Evolutionary conservation across 2,113 vertebrate genomes (phyloP).

Genomic region (Callionymus lyra): DNA sequence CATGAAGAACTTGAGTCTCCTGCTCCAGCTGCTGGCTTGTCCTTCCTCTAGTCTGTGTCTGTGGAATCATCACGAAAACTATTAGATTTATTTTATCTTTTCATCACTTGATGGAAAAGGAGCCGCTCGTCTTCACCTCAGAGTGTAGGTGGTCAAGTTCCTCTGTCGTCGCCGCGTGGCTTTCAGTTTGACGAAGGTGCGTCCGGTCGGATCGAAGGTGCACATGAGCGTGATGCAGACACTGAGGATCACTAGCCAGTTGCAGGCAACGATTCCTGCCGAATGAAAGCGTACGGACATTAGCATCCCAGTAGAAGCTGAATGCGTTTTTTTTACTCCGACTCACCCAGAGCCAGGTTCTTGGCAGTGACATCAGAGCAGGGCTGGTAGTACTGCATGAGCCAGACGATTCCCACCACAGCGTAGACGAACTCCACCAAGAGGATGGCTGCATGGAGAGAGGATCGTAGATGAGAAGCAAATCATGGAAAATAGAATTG

Average conservation of each 20-base stretch:
- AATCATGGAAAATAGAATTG: too few relatives aligned
- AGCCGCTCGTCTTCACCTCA: conserved; percentile 64
- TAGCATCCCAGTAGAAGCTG: background rate
- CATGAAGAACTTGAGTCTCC: conserved; percentile 91
- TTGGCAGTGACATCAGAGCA: conserved; percentile 94
- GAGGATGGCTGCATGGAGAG: conserved; percentile 76
- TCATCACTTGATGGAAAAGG: too few relatives aligned
- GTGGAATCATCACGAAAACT: background rate
- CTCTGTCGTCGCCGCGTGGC: conserved; percentile 91
- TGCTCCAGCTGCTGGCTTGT: conserved; percentile 96
- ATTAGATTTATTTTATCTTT: too few relatives aligned
- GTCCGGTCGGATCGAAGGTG: conserved; percentile 93
- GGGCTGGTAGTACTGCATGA: conserved; percentile 91
- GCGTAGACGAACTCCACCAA: conserved; percentile 94
- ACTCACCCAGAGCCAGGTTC: conserved; percentile 89
- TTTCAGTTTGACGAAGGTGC: conserved; percentile 94
- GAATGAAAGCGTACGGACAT: conserved; percentile 13
- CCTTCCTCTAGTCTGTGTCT: conserved; percentile 95
- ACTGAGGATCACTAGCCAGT: conserved; percentile 97
- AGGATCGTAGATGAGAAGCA: too few relatives aligned
- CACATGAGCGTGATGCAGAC: conserved; percentile 95
- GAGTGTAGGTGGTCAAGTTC: conserved; percentile 90
- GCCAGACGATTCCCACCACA: conserved; percentile 94
- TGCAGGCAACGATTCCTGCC: conserved; percentile 93
- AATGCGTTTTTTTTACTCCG: background rate